Percentiles rank a stretch among this genome's conserved stretches.
Conservation (phyloP, 2,888 invertebrate species). For the Dermolepida albohirtum region DNA sequence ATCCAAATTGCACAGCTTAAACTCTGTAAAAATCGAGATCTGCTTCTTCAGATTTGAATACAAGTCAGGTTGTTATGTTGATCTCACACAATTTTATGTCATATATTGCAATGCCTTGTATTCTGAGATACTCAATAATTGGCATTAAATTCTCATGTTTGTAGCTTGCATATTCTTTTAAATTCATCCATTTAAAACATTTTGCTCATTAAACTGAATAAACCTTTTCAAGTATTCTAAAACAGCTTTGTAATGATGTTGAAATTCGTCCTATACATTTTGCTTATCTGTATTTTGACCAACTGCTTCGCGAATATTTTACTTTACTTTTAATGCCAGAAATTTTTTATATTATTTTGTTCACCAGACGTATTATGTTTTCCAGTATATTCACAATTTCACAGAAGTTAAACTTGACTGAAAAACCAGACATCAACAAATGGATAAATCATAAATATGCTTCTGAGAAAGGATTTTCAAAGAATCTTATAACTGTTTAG, state of each 20-base stretch:
- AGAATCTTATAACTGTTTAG: background rate
- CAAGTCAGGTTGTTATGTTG: background rate
- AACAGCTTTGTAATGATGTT: background rate
- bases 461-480: constrained; percentile 13
- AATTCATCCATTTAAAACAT: constrained; percentile 10
- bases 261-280: background rate
- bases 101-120: background rate
- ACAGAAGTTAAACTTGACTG: constrained; percentile 4
- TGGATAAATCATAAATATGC: constrained; percentile 10
- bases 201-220: background rate
- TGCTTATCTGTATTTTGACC: background rate
- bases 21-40: too few relatives aligned
- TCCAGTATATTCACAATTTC: background rate
- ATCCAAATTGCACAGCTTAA: too few relatives aligned
- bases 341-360: background rate
- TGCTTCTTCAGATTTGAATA: too few relatives aligned
- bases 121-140: too few relatives aligned
- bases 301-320: constrained; percentile 10
- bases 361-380: background rate
- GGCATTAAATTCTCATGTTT: too few relatives aligned
- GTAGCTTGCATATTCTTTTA: constrained; percentile 12
- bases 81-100: background rate
- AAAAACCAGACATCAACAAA: constrained; percentile 4
- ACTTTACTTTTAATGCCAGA: constrained; percentile 8
- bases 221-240: background rate